Evolutionary conservation across 2,113 vertebrate genomes (phyloP).

Genomic region (Tautogolabrus adspersus): DNA sequence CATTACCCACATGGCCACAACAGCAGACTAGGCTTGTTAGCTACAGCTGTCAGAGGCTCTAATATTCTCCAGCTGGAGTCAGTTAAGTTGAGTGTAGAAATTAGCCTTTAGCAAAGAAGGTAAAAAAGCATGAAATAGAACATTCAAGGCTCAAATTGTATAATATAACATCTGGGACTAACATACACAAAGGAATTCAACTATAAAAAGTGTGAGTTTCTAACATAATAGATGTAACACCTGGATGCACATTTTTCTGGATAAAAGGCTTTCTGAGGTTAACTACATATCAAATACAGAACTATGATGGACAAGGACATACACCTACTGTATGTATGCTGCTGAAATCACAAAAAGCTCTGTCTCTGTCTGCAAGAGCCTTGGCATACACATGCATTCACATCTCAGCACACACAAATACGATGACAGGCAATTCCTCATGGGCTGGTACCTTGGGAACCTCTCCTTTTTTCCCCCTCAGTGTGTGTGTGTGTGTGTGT

Average conservation of each 20-base stretch:
- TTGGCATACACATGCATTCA: slow-evolving; percentile 29
- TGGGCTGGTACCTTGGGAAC: slow-evolving; percentile 49
- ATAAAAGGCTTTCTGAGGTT: slow-evolving; percentile 2
- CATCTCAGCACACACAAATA: slow-evolving; percentile 41
- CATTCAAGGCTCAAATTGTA: slow-evolving; percentile 22
- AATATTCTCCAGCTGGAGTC: slow-evolving; percentile 67
- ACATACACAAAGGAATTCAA: slow-evolving; percentile 13
- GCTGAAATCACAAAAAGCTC: slow-evolving; percentile 27
- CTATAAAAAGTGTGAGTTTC: neutral
- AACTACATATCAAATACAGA: slow-evolving; percentile 24
- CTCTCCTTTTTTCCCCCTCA: slow-evolving; percentile 33
- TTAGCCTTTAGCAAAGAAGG: slow-evolving; percentile 59
- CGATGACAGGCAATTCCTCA: slow-evolving; percentile 63
- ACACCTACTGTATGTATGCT: slow-evolving; percentile 17
- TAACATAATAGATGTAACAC: slow-evolving; percentile 26
- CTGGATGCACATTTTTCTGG: neutral
- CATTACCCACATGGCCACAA: slow-evolving; percentile 46
- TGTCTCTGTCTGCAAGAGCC: slow-evolving; percentile 38
- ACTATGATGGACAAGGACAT: slow-evolving; percentile 15
- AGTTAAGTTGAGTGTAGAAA: slow-evolving; percentile 64
- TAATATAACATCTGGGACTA: slow-evolving; percentile 7
- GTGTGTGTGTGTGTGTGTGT: slow-evolving; percentile 12
- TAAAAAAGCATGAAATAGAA: slow-evolving; percentile 54
- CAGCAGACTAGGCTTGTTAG: slow-evolving; percentile 52
- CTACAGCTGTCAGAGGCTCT: slow-evolving; percentile 51